Evolutionary conservation across 2,888 invertebrate genomes (phyloP).

Genomic region (Elegia similella): DNA sequence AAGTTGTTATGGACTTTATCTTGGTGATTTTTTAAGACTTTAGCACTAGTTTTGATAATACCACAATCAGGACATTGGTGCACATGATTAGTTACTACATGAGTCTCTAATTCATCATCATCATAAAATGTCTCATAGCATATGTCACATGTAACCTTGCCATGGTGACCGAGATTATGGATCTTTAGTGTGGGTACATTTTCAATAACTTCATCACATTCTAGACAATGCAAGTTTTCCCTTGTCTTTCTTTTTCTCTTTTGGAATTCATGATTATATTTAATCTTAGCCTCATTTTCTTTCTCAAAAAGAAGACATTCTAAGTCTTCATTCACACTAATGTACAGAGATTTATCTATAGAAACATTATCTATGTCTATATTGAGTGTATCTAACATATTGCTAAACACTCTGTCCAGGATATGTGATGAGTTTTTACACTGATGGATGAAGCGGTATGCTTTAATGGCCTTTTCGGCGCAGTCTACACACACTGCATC

Average conservation of each 20-base stretch:
- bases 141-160: slow-evolving; percentile 46
- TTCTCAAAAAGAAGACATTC: slow-evolving; percentile 44
- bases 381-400: slow-evolving; percentile 42
- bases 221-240: slow-evolving; percentile 37
- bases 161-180: slow-evolving; percentile 49
- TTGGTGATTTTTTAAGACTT: slow-evolving; percentile 50
- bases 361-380: slow-evolving; percentile 35
- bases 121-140: slow-evolving; percentile 44
- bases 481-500: slow-evolving; percentile 62
- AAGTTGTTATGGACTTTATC: slow-evolving; percentile 43
- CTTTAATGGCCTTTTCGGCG: slow-evolving; percentile 44
- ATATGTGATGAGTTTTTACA: slow-evolving; percentile 45
- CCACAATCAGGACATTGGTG: slow-evolving; percentile 53
- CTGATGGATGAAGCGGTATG: slow-evolving; percentile 45
- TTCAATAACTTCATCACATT: slow-evolving; percentile 43
- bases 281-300: slow-evolving; percentile 29
- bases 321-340: slow-evolving; percentile 47
- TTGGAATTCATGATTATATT: slow-evolving; percentile 21
- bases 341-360: slow-evolving; percentile 45
- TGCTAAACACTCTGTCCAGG: slow-evolving; percentile 50
- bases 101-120: slow-evolving; percentile 38
- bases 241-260: slow-evolving; percentile 19
- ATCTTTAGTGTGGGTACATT: slow-evolving; percentile 39
- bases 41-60: slow-evolving; percentile 40
- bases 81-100: slow-evolving; percentile 37